A percentile compares a stretch with the other conserved stretches of the same genome.
These are phyloP conservation scores for Cephus sareptanus DNA, from an alignment of 2,888 invertebrate species.

Conservation along the genomic window DNA sequence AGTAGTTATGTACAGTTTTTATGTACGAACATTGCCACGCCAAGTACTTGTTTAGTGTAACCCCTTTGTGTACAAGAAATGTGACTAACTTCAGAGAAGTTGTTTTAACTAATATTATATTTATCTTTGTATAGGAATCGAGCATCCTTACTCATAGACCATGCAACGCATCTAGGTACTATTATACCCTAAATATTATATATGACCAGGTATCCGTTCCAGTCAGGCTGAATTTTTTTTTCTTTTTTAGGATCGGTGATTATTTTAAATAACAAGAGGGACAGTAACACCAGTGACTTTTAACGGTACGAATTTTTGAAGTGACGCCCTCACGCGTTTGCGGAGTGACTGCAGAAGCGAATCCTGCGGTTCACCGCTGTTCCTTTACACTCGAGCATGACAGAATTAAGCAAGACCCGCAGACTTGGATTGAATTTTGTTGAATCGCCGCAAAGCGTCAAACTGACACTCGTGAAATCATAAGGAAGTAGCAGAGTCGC, in stretches of 20 bases:
- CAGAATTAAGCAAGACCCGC: neutral
- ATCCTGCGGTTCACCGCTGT: neutral
- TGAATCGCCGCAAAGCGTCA: neutral
- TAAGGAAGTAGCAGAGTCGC: neutral
- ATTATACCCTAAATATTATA: neutral
- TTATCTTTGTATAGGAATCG: neutral
- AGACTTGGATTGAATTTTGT: neutral
- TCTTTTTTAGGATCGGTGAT: neutral
- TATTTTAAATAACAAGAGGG: neutral
- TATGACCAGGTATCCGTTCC: neutral
- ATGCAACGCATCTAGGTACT: neutral
- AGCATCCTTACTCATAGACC: neutral
- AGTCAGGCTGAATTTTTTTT: neutral
- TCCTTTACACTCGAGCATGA: neutral
- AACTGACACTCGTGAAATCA: neutral
- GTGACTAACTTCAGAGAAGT: neutral
- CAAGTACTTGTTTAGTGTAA: neutral
- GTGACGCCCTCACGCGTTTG: neutral
- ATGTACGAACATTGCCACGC: neutral
- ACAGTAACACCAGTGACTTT: neutral
- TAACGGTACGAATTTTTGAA: neutral
- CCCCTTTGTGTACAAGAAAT: neutral
- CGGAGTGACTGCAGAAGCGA: neutral
- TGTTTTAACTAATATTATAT: neutral
- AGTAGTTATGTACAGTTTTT: slow-evolving; percentile 21